phyloP scores from a whole-genome alignment of 2,888 invertebrate genomes.

The Melinaea menophilus region DNA sequence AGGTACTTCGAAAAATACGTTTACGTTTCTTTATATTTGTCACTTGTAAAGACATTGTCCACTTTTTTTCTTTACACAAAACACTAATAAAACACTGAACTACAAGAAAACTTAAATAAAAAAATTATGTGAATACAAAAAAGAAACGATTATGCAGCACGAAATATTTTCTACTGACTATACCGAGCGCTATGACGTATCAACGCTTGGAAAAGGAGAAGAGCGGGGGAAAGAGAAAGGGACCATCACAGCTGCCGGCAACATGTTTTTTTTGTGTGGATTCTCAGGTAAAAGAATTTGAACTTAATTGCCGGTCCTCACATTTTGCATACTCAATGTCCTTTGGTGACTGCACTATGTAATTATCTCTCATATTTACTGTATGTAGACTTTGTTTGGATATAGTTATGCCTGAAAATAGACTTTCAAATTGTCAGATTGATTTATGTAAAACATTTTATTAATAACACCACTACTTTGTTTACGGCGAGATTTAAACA shows the following conservation, averaged over 20 bases:
- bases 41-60: conserved; percentile 18
- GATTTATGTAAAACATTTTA: not conserved
- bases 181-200: conserved; percentile 1
- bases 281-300: conserved; percentile 11
- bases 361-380: conserved; percentile 28
- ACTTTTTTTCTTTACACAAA: no score
- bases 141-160: not conserved
- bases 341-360: conserved; percentile 18
- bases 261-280: conserved; percentile 4
- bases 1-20: conserved; percentile 18
- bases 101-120: no score
- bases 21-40: conserved; percentile 38
- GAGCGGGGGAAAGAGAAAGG: not conserved
- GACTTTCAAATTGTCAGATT: conserved; percentile 17
- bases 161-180: conserved; percentile 13
- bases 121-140: no score
- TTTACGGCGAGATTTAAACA: not conserved
- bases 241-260: conserved; percentile 12
- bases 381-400: conserved; percentile 24
- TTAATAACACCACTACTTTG: not conserved
- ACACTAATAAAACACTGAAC: no score
- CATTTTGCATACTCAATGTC: conserved; percentile 7
- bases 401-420: conserved; percentile 23
- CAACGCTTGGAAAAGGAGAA: not conserved
- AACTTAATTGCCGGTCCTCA: conserved; percentile 13